Evolutionary conservation across 2,113 vertebrate species (phyloP).

Genomic region (Marcusenius ussheri): DNA sequence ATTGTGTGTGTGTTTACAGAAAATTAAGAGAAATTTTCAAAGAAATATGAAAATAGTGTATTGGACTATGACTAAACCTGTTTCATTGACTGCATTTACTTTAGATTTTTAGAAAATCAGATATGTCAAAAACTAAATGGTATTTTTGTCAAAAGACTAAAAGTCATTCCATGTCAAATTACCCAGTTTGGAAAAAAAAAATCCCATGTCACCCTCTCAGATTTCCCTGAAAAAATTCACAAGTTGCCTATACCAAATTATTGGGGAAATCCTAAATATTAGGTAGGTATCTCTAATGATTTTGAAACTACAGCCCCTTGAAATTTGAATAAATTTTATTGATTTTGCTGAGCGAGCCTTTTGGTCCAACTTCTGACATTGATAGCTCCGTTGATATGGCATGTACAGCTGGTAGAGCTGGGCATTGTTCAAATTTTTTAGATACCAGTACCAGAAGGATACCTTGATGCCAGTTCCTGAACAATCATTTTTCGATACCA

Average conservation of each 20-base stretch:
- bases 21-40: background rate
- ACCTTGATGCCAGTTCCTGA: too few relatives aligned
- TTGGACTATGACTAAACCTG: background rate
- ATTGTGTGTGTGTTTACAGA: background rate
- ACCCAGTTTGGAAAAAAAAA: background rate
- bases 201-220: background rate
- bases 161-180: background rate
- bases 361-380: background rate
- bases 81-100: background rate
- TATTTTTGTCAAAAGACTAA: background rate
- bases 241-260: background rate
- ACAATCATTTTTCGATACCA: too few relatives aligned
- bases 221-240: background rate
- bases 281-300: background rate
- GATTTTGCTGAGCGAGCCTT: background rate
- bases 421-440: too few relatives aligned
- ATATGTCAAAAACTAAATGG: background rate
- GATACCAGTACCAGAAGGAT: too few relatives aligned
- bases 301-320: background rate
- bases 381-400: background rate
- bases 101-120: background rate
- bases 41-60: background rate
- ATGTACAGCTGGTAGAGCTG: background rate
- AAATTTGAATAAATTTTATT: background rate
- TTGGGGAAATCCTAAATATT: background rate